Conservation (phyloP, 2,113 vertebrate genomes). For the Plectropomus leopardus region DNA sequence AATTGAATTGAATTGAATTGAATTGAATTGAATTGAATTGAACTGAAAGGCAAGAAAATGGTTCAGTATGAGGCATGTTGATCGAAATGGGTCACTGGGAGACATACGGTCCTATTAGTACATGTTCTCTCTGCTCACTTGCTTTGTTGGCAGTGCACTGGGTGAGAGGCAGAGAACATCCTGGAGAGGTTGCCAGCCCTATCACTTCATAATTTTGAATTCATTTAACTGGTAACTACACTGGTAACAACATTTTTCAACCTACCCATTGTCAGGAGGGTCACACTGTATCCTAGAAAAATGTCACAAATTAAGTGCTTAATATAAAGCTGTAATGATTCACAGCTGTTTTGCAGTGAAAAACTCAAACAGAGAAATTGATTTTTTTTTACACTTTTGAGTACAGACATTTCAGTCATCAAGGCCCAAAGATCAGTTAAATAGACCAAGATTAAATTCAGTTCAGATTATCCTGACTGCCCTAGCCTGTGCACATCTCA, state of each 20-base stretch:
- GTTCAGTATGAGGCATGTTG: neutral
- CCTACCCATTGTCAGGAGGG: too few species aligned
- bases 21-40: too few species aligned
- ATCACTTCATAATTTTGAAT: neutral
- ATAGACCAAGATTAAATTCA: too few species aligned
- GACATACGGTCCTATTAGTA: too few species aligned
- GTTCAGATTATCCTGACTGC: neutral
- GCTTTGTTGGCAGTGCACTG: neutral
- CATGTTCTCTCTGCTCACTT: neutral
- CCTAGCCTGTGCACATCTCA: neutral
- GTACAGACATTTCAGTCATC: too few species aligned
- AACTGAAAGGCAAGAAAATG: neutral
- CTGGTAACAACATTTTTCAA: neutral
- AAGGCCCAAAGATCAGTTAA: neutral
- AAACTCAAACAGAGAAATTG: too few species aligned
- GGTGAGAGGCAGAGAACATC: neutral
- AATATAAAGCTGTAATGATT: neutral
- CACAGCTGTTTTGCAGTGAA: too few species aligned
- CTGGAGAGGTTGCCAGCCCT: neutral
- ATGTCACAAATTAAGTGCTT: neutral
- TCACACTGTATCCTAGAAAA: neutral
- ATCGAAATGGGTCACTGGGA: neutral
- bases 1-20: too few species aligned
- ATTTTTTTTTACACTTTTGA: too few species aligned
- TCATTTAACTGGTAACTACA: neutral